phyloP scores from a whole-genome alignment of 2,797 vertebrate species.

The Coracias cyanogaster region DNA sequence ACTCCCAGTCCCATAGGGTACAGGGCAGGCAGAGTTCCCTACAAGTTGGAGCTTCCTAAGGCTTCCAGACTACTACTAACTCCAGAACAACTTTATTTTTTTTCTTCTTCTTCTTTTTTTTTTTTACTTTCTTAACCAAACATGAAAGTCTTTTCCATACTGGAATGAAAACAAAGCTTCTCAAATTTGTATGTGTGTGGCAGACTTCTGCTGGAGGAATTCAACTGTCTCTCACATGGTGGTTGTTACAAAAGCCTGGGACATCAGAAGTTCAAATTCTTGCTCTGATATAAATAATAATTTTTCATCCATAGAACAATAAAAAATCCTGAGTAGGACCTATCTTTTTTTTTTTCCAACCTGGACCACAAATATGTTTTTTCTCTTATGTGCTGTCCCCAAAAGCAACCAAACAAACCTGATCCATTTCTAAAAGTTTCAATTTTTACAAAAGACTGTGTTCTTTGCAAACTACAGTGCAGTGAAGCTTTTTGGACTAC shows the following conservation, averaged over 20 bases:
- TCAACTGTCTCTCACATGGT: not conserved
- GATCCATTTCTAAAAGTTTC: not conserved
- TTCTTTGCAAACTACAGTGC: not conserved
- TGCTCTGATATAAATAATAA: not conserved
- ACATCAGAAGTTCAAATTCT: not conserved
- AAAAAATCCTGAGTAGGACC: not conserved
- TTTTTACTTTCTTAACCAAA: not conserved
- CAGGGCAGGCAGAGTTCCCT: not conserved
- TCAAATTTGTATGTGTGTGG: conserved; percentile 13
- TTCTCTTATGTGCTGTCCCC: not conserved
- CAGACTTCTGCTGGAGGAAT: conserved; percentile 4
- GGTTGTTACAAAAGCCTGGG: not conserved
- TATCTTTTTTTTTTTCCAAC: not conserved
- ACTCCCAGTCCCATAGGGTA: not conserved
- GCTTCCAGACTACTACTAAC: not conserved
- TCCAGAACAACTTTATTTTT: not conserved
- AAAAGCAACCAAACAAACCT: not conserved
- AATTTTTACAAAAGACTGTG: not conserved
- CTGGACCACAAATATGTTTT: not conserved
- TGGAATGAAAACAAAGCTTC: conserved; percentile 36
- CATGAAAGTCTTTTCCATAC: not conserved
- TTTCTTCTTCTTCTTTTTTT: not conserved
- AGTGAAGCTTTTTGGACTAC: not conserved
- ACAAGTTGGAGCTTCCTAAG: not conserved
- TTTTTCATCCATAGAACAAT: not conserved